Base-by-base conservation (phyloP, 2,888 invertebrate genomes). In the Megaustenia siamemsis region DNA sequence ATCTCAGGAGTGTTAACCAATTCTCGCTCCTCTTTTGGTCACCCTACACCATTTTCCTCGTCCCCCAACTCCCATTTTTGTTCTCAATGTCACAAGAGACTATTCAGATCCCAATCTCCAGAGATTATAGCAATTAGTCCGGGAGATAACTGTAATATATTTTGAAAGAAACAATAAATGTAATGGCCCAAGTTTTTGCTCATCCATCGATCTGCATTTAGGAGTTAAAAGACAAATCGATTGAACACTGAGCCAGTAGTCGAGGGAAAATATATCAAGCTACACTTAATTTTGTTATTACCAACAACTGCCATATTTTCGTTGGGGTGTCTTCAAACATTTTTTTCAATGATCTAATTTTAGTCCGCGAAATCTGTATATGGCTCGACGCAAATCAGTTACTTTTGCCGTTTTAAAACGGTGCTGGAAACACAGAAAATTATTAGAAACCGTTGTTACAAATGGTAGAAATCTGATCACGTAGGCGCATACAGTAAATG, bases 141-240 rank as follows among this genome's bases (percentile, higher is more conserved):
- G 3, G 6, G 1, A n/a, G n/a, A 38, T 4, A 28, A 63, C 40
- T 77, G 24, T 63, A 79, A 79, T 49, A 79, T 68, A 68, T 45
- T 79, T 79, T 68, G 68, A 79, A 79, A 79, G 79, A 79, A 79
- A 49, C 79, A 79, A 79, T 79, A 68, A 66, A 79, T 79, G 66
- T 79, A 79, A 79, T 79, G 35, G 79, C 79, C 12, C 15, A 1
- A 5, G n/a, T n/a, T 35, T 68, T 49, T 68, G 45, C 45, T n/a
- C n/a, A n/a, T n/a, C n/a, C n/a, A n/a, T n/a, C n/a, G n/a, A n/a
- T n/a, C n/a, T n/a, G n/a, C n/a, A n/a, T n/a, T 28, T 40, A 6
- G 21, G 35, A 18, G 3, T 21, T 53, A 32, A 6, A 53, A 10
- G 35, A 56, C 53, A 56, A 76, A 76, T 76, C 56, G 38, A 76